Conservation (phyloP, 2,113 vertebrate genomes). For the Pagrus major region DNA sequence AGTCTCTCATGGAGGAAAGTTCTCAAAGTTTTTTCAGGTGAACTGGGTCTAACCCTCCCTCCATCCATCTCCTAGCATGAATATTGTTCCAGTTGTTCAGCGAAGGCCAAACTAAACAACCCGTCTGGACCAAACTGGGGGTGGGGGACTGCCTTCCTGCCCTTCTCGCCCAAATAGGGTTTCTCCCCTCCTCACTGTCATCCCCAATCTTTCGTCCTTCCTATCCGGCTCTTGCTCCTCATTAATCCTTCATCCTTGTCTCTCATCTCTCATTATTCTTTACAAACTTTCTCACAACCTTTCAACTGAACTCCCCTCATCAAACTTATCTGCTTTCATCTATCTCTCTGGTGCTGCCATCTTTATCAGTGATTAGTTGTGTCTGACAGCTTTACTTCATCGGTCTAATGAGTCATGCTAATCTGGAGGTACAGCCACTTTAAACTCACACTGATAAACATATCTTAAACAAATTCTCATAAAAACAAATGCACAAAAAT, state of each 20-base stretch:
- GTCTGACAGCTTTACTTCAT: conserved; percentile 36
- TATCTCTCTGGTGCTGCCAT: not conserved
- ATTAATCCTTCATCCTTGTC: not conserved
- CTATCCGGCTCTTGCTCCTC: not conserved
- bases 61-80: conserved; percentile 62
- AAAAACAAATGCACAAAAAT: not conserved
- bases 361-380: conserved; percentile 28
- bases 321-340: conserved; percentile 9
- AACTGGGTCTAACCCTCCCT: conserved; percentile 60
- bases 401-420: conserved; percentile 19
- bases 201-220: not conserved
- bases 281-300: not conserved
- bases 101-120: conserved; percentile 72
- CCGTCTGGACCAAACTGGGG: conserved; percentile 24
- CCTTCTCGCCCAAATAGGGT: conserved; percentile 1
- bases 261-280: not conserved
- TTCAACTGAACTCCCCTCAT: conserved; percentile 19
- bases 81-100: conserved; percentile 66
- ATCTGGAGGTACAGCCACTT: not conserved
- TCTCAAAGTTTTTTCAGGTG: conserved; percentile 61
- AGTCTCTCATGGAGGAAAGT: conserved; percentile 35
- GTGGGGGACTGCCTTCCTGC: conserved; percentile 19
- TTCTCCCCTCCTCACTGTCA: conserved; percentile 31
- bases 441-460: conserved; percentile 5
- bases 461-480: not conserved